Percentiles rank a stretch among this genome's conserved stretches.
phyloP scores from a whole-genome alignment of 2,888 invertebrate species.

The Schizaphis graminum region DNA sequence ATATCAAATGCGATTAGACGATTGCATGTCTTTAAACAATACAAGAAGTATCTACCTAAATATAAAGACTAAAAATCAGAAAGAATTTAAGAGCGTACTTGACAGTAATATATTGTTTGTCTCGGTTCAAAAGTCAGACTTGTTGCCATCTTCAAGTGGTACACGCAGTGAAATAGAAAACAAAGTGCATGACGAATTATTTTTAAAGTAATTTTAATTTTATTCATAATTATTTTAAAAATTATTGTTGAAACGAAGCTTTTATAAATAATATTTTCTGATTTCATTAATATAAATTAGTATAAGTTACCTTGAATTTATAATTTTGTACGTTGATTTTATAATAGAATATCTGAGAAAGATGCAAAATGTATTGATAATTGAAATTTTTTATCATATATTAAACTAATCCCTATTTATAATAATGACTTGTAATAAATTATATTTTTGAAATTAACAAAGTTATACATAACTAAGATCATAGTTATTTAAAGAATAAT shows the following conservation, averaged over 20 bases:
- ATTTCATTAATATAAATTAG: background rate
- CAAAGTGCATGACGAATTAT: background rate
- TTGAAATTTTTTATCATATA: background rate
- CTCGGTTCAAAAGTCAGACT: background rate
- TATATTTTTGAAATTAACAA: background rate
- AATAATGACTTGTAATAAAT: background rate
- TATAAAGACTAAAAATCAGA: background rate
- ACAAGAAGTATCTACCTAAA: background rate
- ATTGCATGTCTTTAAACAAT: background rate
- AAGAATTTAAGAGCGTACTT: background rate
- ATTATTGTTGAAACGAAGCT: background rate
- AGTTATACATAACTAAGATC: background rate
- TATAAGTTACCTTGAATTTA: background rate
- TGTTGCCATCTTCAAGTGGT: background rate
- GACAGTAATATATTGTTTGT: conserved; percentile 28
- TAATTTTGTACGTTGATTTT: background rate
- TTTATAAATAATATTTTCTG: background rate
- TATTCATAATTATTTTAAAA: background rate
- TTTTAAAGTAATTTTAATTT: background rate
- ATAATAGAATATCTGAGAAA: background rate
- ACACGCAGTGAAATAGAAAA: background rate
- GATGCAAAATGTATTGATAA: background rate
- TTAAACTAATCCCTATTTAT: background rate
- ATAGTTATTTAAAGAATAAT: background rate
- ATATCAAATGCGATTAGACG: background rate